Base-by-base conservation (phyloP, 1,140 invertebrate genomes). In the Mactra quadrangularis region DNA sequence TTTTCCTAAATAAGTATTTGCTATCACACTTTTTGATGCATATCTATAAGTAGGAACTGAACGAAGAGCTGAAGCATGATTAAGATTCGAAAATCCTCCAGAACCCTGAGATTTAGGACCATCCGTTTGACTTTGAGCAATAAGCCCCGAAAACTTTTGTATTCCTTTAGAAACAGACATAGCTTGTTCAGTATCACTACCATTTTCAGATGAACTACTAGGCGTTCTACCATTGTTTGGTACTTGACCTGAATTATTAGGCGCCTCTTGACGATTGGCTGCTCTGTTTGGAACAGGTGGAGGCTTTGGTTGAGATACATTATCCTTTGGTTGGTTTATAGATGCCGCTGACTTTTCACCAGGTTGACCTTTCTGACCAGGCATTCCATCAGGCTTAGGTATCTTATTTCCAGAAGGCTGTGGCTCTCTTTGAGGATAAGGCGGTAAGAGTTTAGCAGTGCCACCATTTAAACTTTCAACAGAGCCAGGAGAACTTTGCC, bases 11-110 rank as follows among this genome's bases (percentile, higher is more conserved):
- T 93, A 93, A 6, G 92, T 92, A 78, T 92, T 92, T 47, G 91
- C 89, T 55, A 93, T 93, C 35, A 90, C 88, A 85, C 89, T 93
- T 71, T 91, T 91, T 9, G 92, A 89, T 19, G 92, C 93, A 87
- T 93, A 93, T 70, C 92, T 91, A 70, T 89, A 87, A 31, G 87
- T 87, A 29, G 87, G 79, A 55, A 60, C 64, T 33, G 79, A 47
- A 35, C 57, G n/a, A 1, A 74, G 17, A 50, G 71, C 79, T 17
- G 79, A 74, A 29, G 79, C 79, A 74, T 82, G 79, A 29, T 82
- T 82, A 2, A 82, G 57, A 31, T 74, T 82, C 6, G 79, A 82
- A 82, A 82, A 82, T 55, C 79, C 79, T 1, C 68, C 79, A 52
- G 75, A 31, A 60, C 53, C 33, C 22, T 64, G 62, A 53, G 9